Base-by-base conservation (phyloP, 2,888 invertebrate genomes). In the Nebria salina region DNA sequence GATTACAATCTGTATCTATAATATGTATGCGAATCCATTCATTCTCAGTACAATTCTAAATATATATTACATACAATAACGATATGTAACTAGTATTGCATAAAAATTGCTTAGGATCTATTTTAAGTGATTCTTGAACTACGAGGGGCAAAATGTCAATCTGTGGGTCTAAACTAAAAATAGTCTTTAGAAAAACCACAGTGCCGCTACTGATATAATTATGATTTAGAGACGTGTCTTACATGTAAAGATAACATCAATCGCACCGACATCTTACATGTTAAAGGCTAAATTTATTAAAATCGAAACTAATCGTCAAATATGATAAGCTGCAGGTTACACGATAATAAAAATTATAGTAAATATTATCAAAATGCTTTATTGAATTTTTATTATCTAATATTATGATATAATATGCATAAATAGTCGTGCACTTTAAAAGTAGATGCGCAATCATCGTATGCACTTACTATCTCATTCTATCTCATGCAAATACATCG, bases 201-300 rank as follows among this genome's bases (percentile, higher is more conserved):
- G 13, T 8, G 54, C 11, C 70, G 70, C 70, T 34, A 70, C 70
- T 70, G 70, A 34, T 26, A 25, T 70, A 70, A 70, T 70, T 70
- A 20, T 70, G 34, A 70, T 34, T 26, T 70, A 70, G 26, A 54
- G 70, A 70, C 34, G 26, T 70, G 70, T 25, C 70, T 25, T 66
- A 70, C 70, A 26, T 25, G 26, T 26, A 70, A 70, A 20, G 25
- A 70, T 25, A 70, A 70, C 70, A 70, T 70, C 70, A 70, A 70
- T 70, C 70, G 26, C 25, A 3, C 70, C 70, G 70, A 25, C 11
- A 11, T 70, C 3, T 70, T 25, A 25, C 6, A 2, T 70, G 70
- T 66, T 25, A 66, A 70, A 70, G 70, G 34, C 26, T 70, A 70
- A 11, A 70, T 20, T 20, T 70, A 20, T 25, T 70, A 11, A 54